phyloP scores from a whole-genome alignment of 2,113 vertebrate genomes.

The Mandrillus leucophaeus region DNA sequence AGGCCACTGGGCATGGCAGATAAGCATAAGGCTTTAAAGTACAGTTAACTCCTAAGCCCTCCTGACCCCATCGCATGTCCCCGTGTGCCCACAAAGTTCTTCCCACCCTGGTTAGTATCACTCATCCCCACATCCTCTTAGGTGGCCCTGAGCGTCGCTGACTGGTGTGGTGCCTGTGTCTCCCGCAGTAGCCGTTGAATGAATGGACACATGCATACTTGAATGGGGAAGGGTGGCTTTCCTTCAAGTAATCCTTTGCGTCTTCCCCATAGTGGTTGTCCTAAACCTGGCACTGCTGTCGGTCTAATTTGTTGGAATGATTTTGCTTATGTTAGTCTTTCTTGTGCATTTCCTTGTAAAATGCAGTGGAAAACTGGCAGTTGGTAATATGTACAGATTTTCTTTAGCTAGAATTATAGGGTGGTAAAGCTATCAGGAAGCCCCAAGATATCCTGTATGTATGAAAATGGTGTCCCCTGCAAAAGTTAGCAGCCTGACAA shows the following conservation, averaged over 20 bases:
- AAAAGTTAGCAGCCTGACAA: not conserved
- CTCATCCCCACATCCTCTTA: accelerated
- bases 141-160: accelerated
- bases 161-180: accelerated
- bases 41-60: not conserved
- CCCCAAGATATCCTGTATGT: not conserved
- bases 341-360: not conserved
- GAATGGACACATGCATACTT: accelerated
- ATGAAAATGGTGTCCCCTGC: too few relatives aligned
- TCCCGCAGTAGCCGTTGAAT: not conserved
- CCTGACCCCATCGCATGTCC: not conserved
- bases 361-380: not conserved
- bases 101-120: not conserved
- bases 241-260: not conserved
- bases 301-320: not conserved
- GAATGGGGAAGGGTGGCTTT: not conserved
- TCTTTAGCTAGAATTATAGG: not conserved
- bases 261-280: not conserved
- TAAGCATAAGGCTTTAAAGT: not conserved
- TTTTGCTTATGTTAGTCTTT: not conserved
- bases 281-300: not conserved
- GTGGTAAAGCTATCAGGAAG: not conserved
- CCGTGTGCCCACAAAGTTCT: not conserved
- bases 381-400: not conserved
- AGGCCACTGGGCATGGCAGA: not conserved